A percentile compares a stretch with the other conserved stretches of the same genome.
These are phyloP conservation scores for Ennomos fuscantarius DNA, from an alignment of 2,888 invertebrate genomes.

Conservation along the genomic window DNA sequence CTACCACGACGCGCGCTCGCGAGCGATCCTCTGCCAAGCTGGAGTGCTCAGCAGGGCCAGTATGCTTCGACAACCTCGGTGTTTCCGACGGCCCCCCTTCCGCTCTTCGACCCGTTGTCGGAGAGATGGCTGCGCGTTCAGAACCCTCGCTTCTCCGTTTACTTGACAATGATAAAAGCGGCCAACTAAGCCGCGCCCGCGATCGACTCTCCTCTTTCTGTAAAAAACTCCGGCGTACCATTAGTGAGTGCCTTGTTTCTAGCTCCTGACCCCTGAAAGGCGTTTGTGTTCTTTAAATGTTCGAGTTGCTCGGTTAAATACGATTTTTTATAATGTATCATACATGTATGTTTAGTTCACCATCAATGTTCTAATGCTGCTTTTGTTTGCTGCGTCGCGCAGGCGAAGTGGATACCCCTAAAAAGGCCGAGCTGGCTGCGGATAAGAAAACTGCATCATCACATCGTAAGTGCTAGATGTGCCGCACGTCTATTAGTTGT, in stretches of 20 bases:
- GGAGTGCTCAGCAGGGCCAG: slow-evolving; percentile 80
- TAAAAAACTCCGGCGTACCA: slow-evolving; percentile 81
- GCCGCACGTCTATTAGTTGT: slow-evolving; percentile 61
- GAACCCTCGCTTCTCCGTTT: slow-evolving; percentile 75
- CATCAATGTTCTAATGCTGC: slow-evolving; percentile 81
- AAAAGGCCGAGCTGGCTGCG: slow-evolving; percentile 80
- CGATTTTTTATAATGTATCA: slow-evolving; percentile 42
- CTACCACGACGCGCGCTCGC: slow-evolving; percentile 74
- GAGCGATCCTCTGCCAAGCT: slow-evolving; percentile 77
- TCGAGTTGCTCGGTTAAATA: slow-evolving; percentile 18
- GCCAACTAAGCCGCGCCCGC: slow-evolving; percentile 77
- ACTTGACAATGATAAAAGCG: slow-evolving; percentile 74
- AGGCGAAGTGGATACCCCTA: slow-evolving; percentile 84
- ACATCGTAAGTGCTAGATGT: slow-evolving; percentile 83
- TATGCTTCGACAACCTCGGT: slow-evolving; percentile 82
- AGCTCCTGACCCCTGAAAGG: slow-evolving; percentile 4
- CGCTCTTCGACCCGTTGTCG: slow-evolving; percentile 72
- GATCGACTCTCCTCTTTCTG: slow-evolving; percentile 77
- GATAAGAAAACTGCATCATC: slow-evolving; percentile 79
- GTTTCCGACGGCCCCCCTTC: slow-evolving; percentile 69
- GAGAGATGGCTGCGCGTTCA: slow-evolving; percentile 70
- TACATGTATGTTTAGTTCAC: slow-evolving; percentile 51
- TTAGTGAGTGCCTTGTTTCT: slow-evolving; percentile 72
- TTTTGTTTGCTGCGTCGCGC: slow-evolving; percentile 79
- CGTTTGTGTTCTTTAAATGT: slow-evolving; percentile 28